Base-by-base conservation (phyloP, 2,113 vertebrate genomes). In the Archilochus colubris region DNA sequence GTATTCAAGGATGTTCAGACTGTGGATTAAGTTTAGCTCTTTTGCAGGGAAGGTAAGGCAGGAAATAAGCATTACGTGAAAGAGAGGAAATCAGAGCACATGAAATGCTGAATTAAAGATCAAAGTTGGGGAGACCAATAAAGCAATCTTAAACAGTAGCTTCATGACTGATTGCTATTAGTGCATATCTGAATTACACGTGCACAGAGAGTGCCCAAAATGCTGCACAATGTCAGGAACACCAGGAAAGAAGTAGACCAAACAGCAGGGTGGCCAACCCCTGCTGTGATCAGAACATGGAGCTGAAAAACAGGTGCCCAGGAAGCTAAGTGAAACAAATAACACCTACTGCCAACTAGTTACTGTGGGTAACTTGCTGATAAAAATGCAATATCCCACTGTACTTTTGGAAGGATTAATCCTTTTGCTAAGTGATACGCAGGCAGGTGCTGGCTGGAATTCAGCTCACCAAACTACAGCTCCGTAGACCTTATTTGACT, bases 161-260 rank as follows among this genome's bases (percentile, higher is more conserved):
- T 43, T 16, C 17, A 55, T 0, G 0, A 40, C 15, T 7, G 28
- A 77, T 10, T 28, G 5, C 6, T 38, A 58, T 33, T 33, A 33
- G 33, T 33, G 33, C 33, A 33, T 33, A 13, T 16, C 77, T 89
- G 44, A 76, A 48, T 46, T 44, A 4, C 43, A 27, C 0, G 33
- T 6, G 28, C 31, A n/a, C 55, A 21, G 36, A 22, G 11, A 36
- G 8, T 7, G 16, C 12, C 33, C 33, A 17, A 58, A 80, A 57
- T 19, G 11, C 17, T 75, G 36, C 36, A 75, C 14, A 24, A 7
- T 1, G 2, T 19, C 31, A 82, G 30, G 46, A 7, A 68, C 13
- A 3, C 7, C 12, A 33, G 23, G 28, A 61, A 76, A 73, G 14
- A 31, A 18, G 2, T 3, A n/a, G 8, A 36, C 1, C 28, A 79